Conservation (phyloP, 2,888 invertebrate genomes). For the Nomada hirtipes region DNA sequence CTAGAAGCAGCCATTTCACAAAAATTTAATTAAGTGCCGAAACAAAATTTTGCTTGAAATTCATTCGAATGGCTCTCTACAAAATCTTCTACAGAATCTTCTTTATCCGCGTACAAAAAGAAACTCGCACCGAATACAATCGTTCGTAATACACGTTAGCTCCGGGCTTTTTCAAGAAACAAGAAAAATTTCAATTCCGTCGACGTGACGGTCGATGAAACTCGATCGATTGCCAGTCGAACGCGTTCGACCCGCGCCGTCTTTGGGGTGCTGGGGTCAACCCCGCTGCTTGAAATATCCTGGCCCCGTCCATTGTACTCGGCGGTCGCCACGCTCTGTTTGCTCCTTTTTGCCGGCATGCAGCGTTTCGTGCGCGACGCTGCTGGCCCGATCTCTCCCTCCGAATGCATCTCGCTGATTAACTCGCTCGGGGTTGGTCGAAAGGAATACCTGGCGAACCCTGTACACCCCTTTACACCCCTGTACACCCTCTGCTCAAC, state of each 20-base stretch:
- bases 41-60: no score
- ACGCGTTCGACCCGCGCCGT: conserved; percentile 40
- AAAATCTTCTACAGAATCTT: no score
- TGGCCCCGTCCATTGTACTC: conserved; percentile 33
- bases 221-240: conserved; percentile 45
- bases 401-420: conserved; percentile 77
- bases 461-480: conserved; percentile 31
- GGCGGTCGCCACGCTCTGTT: conserved; percentile 39
- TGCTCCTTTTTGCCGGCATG: conserved; percentile 46
- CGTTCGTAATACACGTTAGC: not conserved
- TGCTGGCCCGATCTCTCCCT: conserved; percentile 37
- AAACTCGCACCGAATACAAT: not conserved
- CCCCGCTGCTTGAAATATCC: conserved; percentile 47
- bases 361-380: conserved; percentile 46
- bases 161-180: no score
- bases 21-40: no score
- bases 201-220: conserved; percentile 31
- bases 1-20: no score
- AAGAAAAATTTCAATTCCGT: not conserved
- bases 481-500: conserved; percentile 3
- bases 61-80: no score
- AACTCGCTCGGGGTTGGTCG: conserved; percentile 70
- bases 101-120: no score
- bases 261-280: conserved; percentile 24
- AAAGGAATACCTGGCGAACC: conserved; percentile 71